phyloP scores from a whole-genome alignment of 2,113 vertebrate species.

The Romanogobio albipinnatus region DNA sequence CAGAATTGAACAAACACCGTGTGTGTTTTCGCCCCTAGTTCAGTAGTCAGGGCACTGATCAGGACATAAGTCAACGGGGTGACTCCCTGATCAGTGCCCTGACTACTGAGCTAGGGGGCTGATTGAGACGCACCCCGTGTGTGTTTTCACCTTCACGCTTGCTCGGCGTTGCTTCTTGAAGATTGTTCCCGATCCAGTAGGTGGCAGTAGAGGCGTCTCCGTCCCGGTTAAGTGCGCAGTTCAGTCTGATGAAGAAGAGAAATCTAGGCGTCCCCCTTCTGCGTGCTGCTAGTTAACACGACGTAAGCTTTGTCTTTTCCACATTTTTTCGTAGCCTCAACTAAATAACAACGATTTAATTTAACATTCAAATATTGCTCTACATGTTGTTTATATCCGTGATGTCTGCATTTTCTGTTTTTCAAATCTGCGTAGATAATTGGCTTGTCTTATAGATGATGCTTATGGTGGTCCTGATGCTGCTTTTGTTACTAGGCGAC shows the following conservation, averaged over 20 bases:
- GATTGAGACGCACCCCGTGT: too few relatives aligned
- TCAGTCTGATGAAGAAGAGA: conserved; percentile 4
- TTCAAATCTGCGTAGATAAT: background rate
- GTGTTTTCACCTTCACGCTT: background rate
- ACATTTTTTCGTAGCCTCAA: background rate
- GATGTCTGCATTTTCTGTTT: background rate
- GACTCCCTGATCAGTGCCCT: too few relatives aligned
- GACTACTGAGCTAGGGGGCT: too few relatives aligned
- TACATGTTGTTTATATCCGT: background rate
- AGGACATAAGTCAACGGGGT: too few relatives aligned
- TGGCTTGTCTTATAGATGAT: background rate
- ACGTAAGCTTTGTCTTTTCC: conserved; percentile 41
- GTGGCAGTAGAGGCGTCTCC: background rate
- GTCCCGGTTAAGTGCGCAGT: too few relatives aligned
- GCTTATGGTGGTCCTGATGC: conserved; percentile 33
- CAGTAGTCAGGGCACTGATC: too few relatives aligned
- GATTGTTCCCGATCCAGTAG: background rate
- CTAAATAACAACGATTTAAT: background rate
- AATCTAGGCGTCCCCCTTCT: conserved; percentile 43
- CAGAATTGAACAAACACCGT: too few relatives aligned
- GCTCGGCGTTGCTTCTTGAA: background rate
- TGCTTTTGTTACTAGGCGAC: conserved; percentile 59
- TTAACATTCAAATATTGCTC: background rate
- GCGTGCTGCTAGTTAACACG: background rate
- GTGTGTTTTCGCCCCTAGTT: background rate